Conservation (phyloP, 2,113 vertebrate species). For the Martes martes region DNA sequence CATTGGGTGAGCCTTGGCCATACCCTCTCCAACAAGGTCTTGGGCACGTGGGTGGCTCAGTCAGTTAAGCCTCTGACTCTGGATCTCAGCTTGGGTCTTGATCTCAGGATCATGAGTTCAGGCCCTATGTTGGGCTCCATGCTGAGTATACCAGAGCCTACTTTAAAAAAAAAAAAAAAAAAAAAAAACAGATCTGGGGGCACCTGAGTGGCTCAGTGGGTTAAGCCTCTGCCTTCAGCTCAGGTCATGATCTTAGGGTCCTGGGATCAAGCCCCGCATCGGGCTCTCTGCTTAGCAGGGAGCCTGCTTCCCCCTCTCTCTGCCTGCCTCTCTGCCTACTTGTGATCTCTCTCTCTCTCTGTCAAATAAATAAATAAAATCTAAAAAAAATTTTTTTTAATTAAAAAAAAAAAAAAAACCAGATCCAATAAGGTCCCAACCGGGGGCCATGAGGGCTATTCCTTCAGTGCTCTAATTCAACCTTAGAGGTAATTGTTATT, state of each 20-base stretch:
- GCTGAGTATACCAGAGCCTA: not conserved
- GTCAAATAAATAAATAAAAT: no score
- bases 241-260: no score
- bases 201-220: no score
- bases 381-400: no score
- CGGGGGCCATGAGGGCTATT: not conserved
- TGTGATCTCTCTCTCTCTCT: no score
- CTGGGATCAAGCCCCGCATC: no score
- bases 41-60: not conserved
- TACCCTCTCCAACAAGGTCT: not conserved
- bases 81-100: not conserved
- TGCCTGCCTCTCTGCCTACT: no score
- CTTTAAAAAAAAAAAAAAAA: not conserved
- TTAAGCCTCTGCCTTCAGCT: no score
- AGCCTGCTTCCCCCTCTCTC: no score
- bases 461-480: not conserved
- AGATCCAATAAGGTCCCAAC: not conserved
- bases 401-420: not conserved
- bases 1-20: not conserved
- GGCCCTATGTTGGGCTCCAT: not conserved
- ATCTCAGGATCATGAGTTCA: not conserved
- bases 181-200: not conserved
- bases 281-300: no score
- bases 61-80: not conserved
- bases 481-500: not conserved